Conservation (phyloP, 2,797 vertebrate genomes). For the Harpagifer antarcticus region DNA sequence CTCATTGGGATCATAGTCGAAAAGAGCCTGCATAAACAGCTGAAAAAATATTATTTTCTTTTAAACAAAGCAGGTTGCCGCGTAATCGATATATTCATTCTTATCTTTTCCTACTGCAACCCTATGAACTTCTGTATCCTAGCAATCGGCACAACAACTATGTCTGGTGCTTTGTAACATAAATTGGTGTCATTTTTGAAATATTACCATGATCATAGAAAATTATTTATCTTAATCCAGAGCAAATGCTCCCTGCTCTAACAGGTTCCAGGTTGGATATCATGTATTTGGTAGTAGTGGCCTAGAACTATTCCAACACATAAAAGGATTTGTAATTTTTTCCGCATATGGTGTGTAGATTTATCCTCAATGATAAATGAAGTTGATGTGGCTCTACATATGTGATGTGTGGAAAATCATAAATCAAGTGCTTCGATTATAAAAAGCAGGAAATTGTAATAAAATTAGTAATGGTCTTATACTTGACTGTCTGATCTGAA, state of each 20-base stretch:
- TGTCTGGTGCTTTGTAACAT: slow-evolving; percentile 38
- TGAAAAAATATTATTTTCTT: slow-evolving; percentile 60
- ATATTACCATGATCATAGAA: slow-evolving; percentile 62
- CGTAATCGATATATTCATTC: neutral
- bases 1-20: slow-evolving; percentile 91
- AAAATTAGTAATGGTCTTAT: slow-evolving; percentile 20
- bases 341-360: slow-evolving; percentile 43
- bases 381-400: slow-evolving; percentile 13
- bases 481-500: slow-evolving; percentile 45
- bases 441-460: slow-evolving; percentile 32
- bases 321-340: slow-evolving; percentile 26
- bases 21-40: slow-evolving; percentile 92
- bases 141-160: slow-evolving; percentile 33
- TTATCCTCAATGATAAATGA: slow-evolving; percentile 26
- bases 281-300: slow-evolving; percentile 17
- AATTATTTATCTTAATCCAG: slow-evolving; percentile 67
- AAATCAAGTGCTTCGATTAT: slow-evolving; percentile 29
- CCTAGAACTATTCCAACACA: slow-evolving; percentile 24
- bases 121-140: slow-evolving; percentile 24
- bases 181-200: slow-evolving; percentile 60
- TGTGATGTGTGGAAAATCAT: slow-evolving; percentile 17
- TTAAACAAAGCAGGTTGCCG: slow-evolving; percentile 16
- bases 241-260: slow-evolving; percentile 53
- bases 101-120: slow-evolving; percentile 20
- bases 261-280: slow-evolving; percentile 59